phyloP scores from a whole-genome alignment of 2,113 vertebrate species.

The Donacobius atricapilla region DNA sequence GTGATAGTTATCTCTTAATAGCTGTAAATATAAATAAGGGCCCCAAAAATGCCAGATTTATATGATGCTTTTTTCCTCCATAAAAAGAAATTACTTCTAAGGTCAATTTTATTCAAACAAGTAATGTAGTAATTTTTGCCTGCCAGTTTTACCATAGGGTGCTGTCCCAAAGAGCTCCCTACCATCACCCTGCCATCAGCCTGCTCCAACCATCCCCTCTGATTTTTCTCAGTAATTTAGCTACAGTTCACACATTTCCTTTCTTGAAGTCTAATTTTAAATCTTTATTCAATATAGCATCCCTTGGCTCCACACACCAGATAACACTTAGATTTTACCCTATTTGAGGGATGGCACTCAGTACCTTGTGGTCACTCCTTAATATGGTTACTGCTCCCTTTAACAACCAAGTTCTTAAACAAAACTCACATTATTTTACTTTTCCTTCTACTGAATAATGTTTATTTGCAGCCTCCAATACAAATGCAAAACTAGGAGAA shows the following conservation, averaged over 20 bases:
- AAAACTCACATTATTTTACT: neutral
- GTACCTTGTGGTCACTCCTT: neutral
- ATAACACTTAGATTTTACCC: neutral
- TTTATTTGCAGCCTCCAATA: neutral
- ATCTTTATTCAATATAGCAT: neutral
- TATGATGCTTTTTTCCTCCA: neutral
- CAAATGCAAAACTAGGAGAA: neutral
- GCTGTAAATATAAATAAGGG: neutral
- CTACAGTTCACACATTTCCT: neutral
- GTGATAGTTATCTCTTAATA: neutral
- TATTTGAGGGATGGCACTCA: neutral
- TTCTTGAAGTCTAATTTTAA: neutral
- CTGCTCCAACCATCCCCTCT: neutral
- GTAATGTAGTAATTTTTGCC: neutral
- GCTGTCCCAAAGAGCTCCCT: neutral
- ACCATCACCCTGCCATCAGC: neutral
- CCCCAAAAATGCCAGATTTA: neutral
- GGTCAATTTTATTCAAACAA: neutral
- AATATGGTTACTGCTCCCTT: neutral
- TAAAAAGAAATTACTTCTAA: neutral
- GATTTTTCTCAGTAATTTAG: neutral
- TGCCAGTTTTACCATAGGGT: neutral
- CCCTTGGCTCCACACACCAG: neutral
- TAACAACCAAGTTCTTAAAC: neutral
- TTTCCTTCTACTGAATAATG: neutral